Conservation (phyloP, 2,888 invertebrate species). For the Hirtodrosophila alboralis region DNA sequence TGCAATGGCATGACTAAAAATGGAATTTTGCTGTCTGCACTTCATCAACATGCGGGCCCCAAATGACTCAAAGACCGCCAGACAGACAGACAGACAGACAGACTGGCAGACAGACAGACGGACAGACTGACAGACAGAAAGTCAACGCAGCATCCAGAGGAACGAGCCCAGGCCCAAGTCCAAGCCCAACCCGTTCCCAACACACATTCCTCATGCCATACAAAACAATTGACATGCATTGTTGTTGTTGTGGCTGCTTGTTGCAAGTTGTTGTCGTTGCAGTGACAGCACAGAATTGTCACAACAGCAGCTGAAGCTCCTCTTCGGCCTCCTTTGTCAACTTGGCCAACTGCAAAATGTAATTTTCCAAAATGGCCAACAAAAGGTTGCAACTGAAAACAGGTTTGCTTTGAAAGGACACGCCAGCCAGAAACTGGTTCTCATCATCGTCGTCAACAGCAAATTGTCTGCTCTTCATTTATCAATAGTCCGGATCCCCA, state of each 20-base stretch:
- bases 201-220: slow-evolving; percentile 79
- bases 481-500: slow-evolving; percentile 53
- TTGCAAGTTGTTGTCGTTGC: slow-evolving; percentile 14
- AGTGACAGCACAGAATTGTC: slow-evolving; percentile 67
- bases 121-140: slow-evolving; percentile 41
- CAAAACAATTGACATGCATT: slow-evolving; percentile 79
- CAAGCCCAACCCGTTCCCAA: slow-evolving; percentile 59
- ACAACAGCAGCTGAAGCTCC: slow-evolving; percentile 37
- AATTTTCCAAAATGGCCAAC: slow-evolving; percentile 69
- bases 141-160: slow-evolving; percentile 46
- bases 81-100: slow-evolving; percentile 41
- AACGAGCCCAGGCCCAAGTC: neutral
- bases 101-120: slow-evolving; percentile 33
- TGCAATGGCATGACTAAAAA: slow-evolving; percentile 79
- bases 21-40: slow-evolving; percentile 77
- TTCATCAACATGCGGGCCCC: slow-evolving; percentile 71
- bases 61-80: slow-evolving; percentile 44
- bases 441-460: slow-evolving; percentile 42
- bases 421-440: slow-evolving; percentile 48
- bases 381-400: slow-evolving; percentile 47
- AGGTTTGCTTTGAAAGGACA: slow-evolving; percentile 54
- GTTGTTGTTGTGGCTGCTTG: slow-evolving; percentile 43
- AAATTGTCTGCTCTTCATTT: slow-evolving; percentile 70
- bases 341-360: slow-evolving; percentile 41
- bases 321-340: slow-evolving; percentile 18